phyloP scores from a whole-genome alignment of 2,113 vertebrate species.

The Elephantulus edwardii region DNA sequence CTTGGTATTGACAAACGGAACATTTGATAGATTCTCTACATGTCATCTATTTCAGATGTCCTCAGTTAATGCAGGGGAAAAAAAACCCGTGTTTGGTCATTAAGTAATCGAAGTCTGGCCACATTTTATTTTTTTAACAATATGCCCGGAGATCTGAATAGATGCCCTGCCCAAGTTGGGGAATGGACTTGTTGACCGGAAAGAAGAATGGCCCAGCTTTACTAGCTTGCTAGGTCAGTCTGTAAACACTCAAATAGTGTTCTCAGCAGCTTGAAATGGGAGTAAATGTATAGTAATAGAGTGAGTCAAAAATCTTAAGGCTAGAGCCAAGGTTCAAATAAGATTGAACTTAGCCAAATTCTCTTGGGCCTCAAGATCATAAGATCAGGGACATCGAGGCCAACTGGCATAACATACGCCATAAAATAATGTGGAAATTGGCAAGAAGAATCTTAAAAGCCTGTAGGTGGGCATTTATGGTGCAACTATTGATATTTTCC shows the following conservation, averaged over 20 bases:
- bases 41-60: conserved; percentile 40
- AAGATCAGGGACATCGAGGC: no score
- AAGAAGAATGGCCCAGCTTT: background rate
- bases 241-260: background rate
- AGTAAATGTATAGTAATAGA: background rate
- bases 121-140: conserved; percentile 29
- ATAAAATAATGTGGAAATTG: no score
- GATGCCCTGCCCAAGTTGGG: background rate
- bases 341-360: no score
- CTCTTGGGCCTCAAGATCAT: no score
- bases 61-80: conserved; percentile 30
- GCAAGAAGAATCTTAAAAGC: no score
- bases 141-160: background rate
- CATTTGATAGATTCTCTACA: conserved; percentile 18
- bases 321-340: background rate
- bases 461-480: no score
- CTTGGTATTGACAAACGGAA: conserved; percentile 36
- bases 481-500: no score
- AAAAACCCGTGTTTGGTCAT: background rate
- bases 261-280: background rate
- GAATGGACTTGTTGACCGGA: background rate
- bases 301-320: background rate
- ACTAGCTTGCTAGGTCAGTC: background rate
- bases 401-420: no score
- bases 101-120: background rate